These are phyloP conservation scores for Hyperopisus bebe DNA, from an alignment of 2,113 vertebrate genomes.

Conservation along the genomic window DNA sequence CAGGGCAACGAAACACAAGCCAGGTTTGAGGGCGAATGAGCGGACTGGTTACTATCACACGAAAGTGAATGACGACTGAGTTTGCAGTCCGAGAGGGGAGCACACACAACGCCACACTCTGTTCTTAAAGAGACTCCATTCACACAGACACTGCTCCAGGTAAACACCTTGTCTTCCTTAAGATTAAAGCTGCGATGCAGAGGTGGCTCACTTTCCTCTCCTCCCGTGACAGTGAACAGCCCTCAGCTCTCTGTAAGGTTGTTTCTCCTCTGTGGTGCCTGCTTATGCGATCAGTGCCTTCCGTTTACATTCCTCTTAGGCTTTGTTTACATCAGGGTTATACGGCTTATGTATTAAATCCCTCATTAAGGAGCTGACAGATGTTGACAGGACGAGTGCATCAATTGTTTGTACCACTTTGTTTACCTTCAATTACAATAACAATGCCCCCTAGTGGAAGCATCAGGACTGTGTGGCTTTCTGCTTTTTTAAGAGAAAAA, in stretches of 20 bases:
- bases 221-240: constrained; percentile 24
- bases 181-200: neutral
- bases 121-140: constrained; percentile 33
- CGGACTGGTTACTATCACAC: neutral
- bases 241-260: constrained; percentile 28
- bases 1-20: neutral
- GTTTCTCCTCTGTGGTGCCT: constrained; percentile 47
- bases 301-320: constrained; percentile 14
- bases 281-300: constrained; percentile 21
- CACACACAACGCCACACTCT: neutral
- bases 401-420: neutral
- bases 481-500: neutral
- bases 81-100: neutral
- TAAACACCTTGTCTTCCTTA: neutral
- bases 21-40: neutral
- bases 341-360: constrained; percentile 22
- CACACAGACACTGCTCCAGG: neutral
- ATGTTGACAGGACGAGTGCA: neutral
- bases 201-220: neutral
- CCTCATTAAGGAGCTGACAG: neutral
- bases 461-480: neutral
- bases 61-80: neutral
- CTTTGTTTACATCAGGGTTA: constrained; percentile 32
- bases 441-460: neutral
- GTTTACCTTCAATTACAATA: neutral